Evolutionary conservation across 2,888 invertebrate genomes (phyloP).

Genomic region (Mimas tiliae): DNA sequence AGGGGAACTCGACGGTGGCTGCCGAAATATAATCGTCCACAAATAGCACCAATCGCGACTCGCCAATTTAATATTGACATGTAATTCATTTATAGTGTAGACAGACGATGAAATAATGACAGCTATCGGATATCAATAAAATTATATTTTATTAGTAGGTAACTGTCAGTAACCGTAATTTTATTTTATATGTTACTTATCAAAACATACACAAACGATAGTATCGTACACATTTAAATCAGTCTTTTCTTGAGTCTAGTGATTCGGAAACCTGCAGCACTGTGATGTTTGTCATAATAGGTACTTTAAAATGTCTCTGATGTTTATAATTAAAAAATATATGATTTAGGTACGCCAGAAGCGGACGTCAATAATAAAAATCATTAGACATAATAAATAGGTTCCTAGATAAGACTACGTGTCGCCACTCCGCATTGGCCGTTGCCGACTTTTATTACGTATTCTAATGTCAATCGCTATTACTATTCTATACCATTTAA

Average conservation of each 20-base stretch:
- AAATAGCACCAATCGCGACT: constrained; percentile 53
- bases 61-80: constrained; percentile 49
- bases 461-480: constrained; percentile 29
- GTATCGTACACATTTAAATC: no score
- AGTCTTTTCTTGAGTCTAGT: no score
- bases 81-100: constrained; percentile 31
- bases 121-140: background rate
- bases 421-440: constrained; percentile 67
- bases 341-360: constrained; percentile 43
- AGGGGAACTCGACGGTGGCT: constrained; percentile 55
- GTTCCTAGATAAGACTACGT: constrained; percentile 73
- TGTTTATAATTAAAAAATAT: constrained; percentile 13
- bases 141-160: background rate
- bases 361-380: constrained; percentile 61
- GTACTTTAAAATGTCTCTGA: background rate
- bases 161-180: no score
- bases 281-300: background rate
- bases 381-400: constrained; percentile 73
- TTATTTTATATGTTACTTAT: no score
- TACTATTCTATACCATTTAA: background rate
- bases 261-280: no score
- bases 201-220: no score
- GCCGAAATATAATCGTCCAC: constrained; percentile 51
- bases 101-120: background rate
- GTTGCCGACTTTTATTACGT: constrained; percentile 47